Evolutionary conservation across 2,113 vertebrate species (phyloP), one percentile per base, ranked within the genome.

Genomic region (Anoura caudifer): DNA sequence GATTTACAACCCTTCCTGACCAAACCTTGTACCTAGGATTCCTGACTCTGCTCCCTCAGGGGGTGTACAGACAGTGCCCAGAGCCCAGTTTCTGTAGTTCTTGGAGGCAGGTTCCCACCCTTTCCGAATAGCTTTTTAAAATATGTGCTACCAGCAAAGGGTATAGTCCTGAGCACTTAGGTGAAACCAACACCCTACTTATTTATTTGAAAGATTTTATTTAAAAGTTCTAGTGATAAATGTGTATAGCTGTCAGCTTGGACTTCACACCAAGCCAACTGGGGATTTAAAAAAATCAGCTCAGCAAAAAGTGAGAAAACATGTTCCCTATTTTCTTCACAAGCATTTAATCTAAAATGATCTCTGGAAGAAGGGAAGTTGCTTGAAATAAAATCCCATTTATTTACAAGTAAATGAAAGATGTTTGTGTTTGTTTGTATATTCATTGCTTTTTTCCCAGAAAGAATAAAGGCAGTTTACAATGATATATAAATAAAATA

Each of bases 341-440:
- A 84, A 70, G 10, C 67, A 12, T 59, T 90, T 87, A 76, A 76
- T 84, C 77, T 90, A 20, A 94, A 96, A 81, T 61, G 15, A 72
- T 72, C 10, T 76, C 38, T 63, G 41, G 59, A 94, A 54, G 85
- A 65, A 13, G 7, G 88, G 22, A 82, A 73, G 56, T 56, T 83
- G 9, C 24, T 95, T 94, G 67, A 73, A 94, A 86, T 72, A 90
- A 73, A 63, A 87, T 76, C 11, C 14, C 16, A 80, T 84, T 94
- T 83, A 31, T 79, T 90, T 91, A 24, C 69, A 90, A 91, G 24
- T 76, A 94, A 93, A 91, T 88, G 79, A 85, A 86, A 80, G 31
- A 43, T 77, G 45, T 50, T 87, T 95, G 0, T 63, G 15, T 52
- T 92, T 95, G 0, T 69, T 76, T 83, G 19, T 72, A 61, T 10